phyloP scores from a whole-genome alignment of 2,888 invertebrate species.

The Aromia moschata region DNA sequence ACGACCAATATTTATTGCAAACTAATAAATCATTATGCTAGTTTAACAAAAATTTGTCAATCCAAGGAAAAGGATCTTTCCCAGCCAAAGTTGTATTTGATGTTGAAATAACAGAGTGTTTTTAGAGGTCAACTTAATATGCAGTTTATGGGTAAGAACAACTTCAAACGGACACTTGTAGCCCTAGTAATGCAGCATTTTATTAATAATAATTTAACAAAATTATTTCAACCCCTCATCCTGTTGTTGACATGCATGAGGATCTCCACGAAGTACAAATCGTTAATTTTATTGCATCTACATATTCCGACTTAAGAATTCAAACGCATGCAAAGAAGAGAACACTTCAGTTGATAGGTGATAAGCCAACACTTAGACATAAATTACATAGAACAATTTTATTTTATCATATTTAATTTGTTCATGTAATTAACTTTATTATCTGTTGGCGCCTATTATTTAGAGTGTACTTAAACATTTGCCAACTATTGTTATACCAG shows the following conservation, averaged over 20 bases:
- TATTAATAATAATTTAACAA: neutral
- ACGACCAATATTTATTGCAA: too few species aligned
- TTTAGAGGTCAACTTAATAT: neutral
- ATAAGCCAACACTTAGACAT: slow-evolving; percentile 21
- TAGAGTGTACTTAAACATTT: too few species aligned
- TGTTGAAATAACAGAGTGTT: neutral
- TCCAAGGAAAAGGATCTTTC: too few species aligned
- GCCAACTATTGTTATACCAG: too few species aligned
- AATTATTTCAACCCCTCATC: slow-evolving; percentile 29
- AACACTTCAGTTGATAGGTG: slow-evolving; percentile 25
- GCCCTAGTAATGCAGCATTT: neutral
- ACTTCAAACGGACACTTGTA: neutral
- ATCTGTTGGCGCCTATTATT: too few species aligned
- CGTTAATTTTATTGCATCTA: slow-evolving; percentile 8
- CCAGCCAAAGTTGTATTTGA: too few species aligned
- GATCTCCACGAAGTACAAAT: slow-evolving; percentile 30
- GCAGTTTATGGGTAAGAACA: neutral
- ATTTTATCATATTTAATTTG: too few species aligned
- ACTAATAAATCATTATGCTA: too few species aligned
- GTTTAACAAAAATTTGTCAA: too few species aligned
- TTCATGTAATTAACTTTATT: too few species aligned
- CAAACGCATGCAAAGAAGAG: slow-evolving; percentile 29
- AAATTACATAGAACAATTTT: too few species aligned
- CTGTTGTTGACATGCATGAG: slow-evolving; percentile 27
- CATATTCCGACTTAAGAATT: slow-evolving; percentile 17